Evolutionary conservation across 2,888 invertebrate genomes (phyloP).

Genomic region (Meganola albula): DNA sequence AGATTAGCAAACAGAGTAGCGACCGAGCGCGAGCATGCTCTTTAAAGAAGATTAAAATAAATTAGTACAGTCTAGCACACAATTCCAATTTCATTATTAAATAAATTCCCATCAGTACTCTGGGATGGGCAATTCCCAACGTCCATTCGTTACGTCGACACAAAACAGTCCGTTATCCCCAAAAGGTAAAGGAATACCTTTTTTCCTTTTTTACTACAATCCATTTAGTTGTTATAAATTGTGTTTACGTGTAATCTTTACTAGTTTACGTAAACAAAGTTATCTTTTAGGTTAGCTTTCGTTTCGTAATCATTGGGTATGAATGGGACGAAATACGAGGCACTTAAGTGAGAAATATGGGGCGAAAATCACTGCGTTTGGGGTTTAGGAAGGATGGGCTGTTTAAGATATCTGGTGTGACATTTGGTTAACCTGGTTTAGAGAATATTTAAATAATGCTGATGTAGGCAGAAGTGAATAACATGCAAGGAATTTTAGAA

Average conservation of each 20-base stretch:
- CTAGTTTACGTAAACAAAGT: constrained; percentile 33
- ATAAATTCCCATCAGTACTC: constrained; percentile 26
- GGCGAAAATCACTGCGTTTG: too few species aligned
- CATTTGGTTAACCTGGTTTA: too few species aligned
- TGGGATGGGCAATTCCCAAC: constrained; percentile 27
- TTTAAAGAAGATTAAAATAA: too few species aligned
- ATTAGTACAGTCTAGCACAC: constrained; percentile 25
- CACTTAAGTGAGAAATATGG: too few species aligned
- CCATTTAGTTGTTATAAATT: constrained; percentile 34
- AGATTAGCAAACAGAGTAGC: too few species aligned
- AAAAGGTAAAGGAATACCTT: constrained; percentile 28
- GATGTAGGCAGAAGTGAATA: too few species aligned
- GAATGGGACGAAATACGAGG: too few species aligned
- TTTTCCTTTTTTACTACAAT: constrained; percentile 31
- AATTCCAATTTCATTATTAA: constrained; percentile 24
- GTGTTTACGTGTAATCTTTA: constrained; percentile 31
- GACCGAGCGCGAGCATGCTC: too few species aligned
- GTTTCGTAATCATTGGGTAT: constrained; percentile 22
- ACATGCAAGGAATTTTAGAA: too few species aligned
- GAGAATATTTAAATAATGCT: too few species aligned
- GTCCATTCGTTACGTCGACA: constrained; percentile 29
- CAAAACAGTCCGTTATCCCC: constrained; percentile 24
- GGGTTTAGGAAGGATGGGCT: too few species aligned
- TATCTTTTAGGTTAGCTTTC: constrained; percentile 31
- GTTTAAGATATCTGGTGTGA: too few species aligned